Evolutionary conservation across 2,888 invertebrate genomes (phyloP).

Genomic region (Xestobium rufovillosum): DNA sequence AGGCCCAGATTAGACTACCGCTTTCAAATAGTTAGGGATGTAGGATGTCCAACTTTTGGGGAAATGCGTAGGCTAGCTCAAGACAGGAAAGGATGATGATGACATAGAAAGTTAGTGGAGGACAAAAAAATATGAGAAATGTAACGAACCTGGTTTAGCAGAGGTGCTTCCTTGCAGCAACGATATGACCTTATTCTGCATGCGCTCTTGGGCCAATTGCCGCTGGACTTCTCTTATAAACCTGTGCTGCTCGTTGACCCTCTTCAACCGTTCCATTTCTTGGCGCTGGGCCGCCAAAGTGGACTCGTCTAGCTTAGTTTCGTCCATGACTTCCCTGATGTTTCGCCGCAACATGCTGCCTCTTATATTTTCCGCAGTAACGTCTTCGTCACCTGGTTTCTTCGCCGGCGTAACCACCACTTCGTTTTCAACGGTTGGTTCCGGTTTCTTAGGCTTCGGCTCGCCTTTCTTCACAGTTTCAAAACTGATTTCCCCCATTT

Average conservation of each 20-base stretch:
- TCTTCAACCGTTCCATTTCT: constrained; percentile 79
- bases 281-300: constrained; percentile 88
- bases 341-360: constrained; percentile 62
- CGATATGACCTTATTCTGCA: constrained; percentile 63
- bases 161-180: constrained; percentile 59
- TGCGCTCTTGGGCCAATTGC: constrained; percentile 67
- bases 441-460: constrained; percentile 36
- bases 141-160: constrained; percentile 34
- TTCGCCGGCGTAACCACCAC: constrained; percentile 64
- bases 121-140: too few species aligned
- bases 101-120: too few species aligned
- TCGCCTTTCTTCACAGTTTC: constrained; percentile 44
- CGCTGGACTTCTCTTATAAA: constrained; percentile 75
- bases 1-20: too few species aligned
- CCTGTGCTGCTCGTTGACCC: constrained; percentile 80
- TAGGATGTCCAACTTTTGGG: too few species aligned
- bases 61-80: too few species aligned
- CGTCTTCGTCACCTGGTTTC: constrained; percentile 33
- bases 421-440: constrained; percentile 60
- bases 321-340: constrained; percentile 89
- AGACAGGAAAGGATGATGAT: too few species aligned
- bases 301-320: constrained; percentile 85
- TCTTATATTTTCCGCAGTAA: constrained; percentile 27
- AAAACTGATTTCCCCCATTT: constrained; percentile 51
- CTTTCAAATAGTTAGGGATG: too few species aligned